Conservation (phyloP, 2,113 vertebrate species). For the Nipponia nippon region DNA sequence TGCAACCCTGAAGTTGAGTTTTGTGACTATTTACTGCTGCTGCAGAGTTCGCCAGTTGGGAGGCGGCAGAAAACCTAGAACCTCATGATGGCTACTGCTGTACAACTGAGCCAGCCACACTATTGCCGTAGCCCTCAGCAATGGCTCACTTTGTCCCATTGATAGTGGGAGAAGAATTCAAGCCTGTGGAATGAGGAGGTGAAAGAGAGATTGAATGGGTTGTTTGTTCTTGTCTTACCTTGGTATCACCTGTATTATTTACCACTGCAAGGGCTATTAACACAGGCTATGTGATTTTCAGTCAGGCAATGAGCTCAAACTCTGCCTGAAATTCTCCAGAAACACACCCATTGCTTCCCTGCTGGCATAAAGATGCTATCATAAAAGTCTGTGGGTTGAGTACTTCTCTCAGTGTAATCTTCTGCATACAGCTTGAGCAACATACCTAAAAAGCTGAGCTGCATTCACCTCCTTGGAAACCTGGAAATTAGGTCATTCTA, state of each 20-base stretch:
- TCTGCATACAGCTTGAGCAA: background rate
- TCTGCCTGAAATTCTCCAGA: background rate
- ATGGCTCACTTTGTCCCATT: background rate
- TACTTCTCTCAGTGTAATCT: background rate
- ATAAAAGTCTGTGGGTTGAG: background rate
- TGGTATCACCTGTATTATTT: background rate
- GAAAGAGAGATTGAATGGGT: background rate
- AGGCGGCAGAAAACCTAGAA: background rate
- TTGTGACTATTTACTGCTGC: background rate
- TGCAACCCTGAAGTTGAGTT: background rate
- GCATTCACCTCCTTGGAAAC: background rate
- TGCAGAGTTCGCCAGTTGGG: background rate
- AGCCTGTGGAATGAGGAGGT: background rate
- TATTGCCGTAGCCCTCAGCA: background rate
- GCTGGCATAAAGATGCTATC: background rate
- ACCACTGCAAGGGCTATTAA: background rate
- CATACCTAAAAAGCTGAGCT: background rate
- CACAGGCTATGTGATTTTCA: background rate
- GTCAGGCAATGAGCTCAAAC: background rate
- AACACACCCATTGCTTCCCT: background rate
- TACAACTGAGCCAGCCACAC: background rate
- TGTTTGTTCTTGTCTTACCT: background rate
- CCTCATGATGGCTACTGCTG: background rate
- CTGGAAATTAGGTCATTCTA: background rate
- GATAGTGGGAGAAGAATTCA: background rate